phyloP scores from a whole-genome alignment of 2,797 vertebrate genomes.

The Pantherophis alleghaniensis region DNA sequence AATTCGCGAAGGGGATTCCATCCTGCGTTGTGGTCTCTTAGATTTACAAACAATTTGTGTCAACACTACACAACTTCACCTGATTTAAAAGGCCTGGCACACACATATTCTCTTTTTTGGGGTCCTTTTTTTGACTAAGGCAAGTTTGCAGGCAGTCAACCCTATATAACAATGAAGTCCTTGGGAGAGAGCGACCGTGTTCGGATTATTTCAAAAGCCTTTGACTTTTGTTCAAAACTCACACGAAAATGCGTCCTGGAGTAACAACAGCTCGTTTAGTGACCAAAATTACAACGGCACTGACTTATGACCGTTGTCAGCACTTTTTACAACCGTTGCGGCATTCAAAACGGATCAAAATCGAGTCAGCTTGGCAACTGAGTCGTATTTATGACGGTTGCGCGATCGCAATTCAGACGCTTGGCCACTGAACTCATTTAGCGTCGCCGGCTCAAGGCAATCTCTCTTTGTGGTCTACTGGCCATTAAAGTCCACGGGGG shows the following conservation, averaged over 20 bases:
- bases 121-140: neutral
- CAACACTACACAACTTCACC: too few relatives aligned
- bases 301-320: too few relatives aligned
- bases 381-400: neutral
- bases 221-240: too few relatives aligned
- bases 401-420: too few relatives aligned
- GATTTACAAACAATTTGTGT: too few relatives aligned
- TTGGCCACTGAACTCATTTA: too few relatives aligned
- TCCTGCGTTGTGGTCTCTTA: too few relatives aligned
- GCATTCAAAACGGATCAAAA: neutral
- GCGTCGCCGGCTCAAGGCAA: too few relatives aligned
- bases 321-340: neutral
- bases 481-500: too few relatives aligned
- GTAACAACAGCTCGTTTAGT: neutral
- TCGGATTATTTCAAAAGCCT: neutral
- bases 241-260: neutral
- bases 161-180: too few relatives aligned
- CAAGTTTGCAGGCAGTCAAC: too few relatives aligned
- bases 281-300: neutral
- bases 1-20: neutral
- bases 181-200: neutral
- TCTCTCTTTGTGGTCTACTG: neutral
- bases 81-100: neutral
- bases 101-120: neutral
- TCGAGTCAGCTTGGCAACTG: neutral